Evolutionary conservation across 2,113 vertebrate genomes (phyloP).

Genomic region (Ceuthmochares aereus): DNA sequence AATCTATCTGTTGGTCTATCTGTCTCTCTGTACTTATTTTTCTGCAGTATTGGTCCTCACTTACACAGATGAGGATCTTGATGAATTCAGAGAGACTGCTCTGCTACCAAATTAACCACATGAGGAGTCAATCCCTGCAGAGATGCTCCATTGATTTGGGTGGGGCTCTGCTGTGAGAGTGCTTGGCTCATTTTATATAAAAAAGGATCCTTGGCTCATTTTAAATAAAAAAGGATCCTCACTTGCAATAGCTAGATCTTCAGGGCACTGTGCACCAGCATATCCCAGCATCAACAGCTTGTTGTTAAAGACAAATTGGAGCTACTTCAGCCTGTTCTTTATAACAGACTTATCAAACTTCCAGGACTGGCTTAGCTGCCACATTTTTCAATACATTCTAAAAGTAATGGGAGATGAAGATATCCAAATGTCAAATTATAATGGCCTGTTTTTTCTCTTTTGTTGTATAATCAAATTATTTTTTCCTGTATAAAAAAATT

Average conservation of each 20-base stretch:
- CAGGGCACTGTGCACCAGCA: not conserved
- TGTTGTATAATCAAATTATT: not conserved
- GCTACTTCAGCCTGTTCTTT: not conserved
- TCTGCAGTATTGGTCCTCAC: not conserved
- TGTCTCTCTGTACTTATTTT: not conserved
- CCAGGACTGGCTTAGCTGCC: not conserved
- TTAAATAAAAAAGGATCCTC: not conserved
- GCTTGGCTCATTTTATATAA: not conserved
- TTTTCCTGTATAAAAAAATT: not conserved
- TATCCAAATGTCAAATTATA: not conserved
- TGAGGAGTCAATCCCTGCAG: not conserved
- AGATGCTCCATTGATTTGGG: not conserved
- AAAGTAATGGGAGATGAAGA: not conserved
- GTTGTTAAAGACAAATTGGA: not conserved
- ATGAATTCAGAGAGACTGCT: not conserved
- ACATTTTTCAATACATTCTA: not conserved
- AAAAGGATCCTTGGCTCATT: not conserved
- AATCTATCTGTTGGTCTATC: not conserved
- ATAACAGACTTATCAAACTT: not conserved
- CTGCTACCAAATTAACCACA: not conserved
- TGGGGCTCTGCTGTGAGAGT: not conserved
- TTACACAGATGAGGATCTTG: not conserved
- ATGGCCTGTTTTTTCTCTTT: not conserved
- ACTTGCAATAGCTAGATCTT: not conserved
- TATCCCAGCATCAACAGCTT: not conserved